phyloP scores from a whole-genome alignment of 2,888 invertebrate species.

The Athalia rosae region DNA sequence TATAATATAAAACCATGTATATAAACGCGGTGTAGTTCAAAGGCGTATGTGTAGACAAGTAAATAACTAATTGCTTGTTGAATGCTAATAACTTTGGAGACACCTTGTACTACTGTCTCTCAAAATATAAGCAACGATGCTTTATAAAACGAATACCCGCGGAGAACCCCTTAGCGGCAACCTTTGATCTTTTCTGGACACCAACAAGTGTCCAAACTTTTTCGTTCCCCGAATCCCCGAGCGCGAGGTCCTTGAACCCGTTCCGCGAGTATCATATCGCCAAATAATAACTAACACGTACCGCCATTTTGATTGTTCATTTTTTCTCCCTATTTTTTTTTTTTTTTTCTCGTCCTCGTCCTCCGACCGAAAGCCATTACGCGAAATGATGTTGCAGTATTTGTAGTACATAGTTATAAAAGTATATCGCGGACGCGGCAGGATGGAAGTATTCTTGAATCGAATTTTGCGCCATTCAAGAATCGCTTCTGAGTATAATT shows the following conservation, averaged over 20 bases:
- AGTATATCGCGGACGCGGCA: not conserved
- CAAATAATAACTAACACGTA: too few species aligned
- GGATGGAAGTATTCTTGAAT: not conserved
- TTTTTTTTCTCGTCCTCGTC: too few species aligned
- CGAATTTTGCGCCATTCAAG: not conserved
- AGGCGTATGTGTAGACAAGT: constrained; percentile 6
- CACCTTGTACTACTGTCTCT: constrained; percentile 37
- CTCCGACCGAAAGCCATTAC: too few species aligned
- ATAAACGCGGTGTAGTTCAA: constrained; percentile 23
- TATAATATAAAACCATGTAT: not conserved
- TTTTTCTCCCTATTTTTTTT: too few species aligned
- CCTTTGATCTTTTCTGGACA: constrained; percentile 32
- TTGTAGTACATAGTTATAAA: not conserved
- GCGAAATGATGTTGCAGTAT: not conserved
- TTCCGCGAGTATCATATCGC: not conserved
- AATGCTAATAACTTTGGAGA: constrained; percentile 40
- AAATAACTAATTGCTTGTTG: constrained; percentile 40
- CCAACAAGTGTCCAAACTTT: constrained; percentile 29
- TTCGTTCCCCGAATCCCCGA: constrained; percentile 8
- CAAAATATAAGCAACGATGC: constrained; percentile 6
- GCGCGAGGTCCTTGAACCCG: constrained; percentile 25
- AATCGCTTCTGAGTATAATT: not conserved
- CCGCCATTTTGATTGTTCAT: too few species aligned
- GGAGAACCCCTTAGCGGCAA: constrained; percentile 7
- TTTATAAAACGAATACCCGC: constrained; percentile 25